phyloP scores from a whole-genome alignment of 2,888 invertebrate species.

The Alitta virens region DNA sequence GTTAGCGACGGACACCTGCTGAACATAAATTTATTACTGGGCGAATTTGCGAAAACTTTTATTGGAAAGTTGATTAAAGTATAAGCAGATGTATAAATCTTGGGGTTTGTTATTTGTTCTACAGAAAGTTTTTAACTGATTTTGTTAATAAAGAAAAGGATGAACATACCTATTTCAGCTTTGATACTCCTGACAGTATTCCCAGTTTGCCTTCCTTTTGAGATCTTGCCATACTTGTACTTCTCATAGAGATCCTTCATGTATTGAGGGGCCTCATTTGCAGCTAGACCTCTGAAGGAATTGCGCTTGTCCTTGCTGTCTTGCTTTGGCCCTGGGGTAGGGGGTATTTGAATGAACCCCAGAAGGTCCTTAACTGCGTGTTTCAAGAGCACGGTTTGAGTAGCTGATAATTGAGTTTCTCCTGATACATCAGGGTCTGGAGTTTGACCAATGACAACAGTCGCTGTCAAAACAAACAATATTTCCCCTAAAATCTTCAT shows the following conservation, averaged over 20 bases:
- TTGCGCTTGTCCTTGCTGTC: not conserved
- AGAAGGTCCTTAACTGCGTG: slow-evolving; percentile 13
- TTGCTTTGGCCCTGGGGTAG: not conserved
- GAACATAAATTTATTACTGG: too few species aligned
- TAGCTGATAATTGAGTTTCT: slow-evolving; percentile 3
- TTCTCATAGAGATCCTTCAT: slow-evolving; percentile 48
- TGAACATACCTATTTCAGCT: slow-evolving; percentile 11
- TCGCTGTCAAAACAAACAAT: too few species aligned
- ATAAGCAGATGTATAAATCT: too few species aligned
- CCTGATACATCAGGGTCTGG: not conserved
- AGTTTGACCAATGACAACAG: too few species aligned
- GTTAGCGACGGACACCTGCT: too few species aligned
- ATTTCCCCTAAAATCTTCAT: too few species aligned
- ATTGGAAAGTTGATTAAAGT: too few species aligned
- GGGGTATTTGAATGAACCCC: slow-evolving; percentile 7
- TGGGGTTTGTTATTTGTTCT: too few species aligned
- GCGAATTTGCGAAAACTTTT: too few species aligned
- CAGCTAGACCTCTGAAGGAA: not conserved
- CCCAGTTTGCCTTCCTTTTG: slow-evolving; percentile 8
- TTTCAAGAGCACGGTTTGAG: slow-evolving; percentile 6
- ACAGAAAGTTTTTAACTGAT: too few species aligned
- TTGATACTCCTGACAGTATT: slow-evolving; percentile 15
- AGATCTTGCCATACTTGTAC: slow-evolving; percentile 28
- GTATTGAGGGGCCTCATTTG: slow-evolving; percentile 35
- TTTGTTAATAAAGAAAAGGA: too few species aligned